Evolutionary conservation across 92 coral and sea anemone species (phyloP), one percentile per base, ranked within the genome.

Genomic region (Epizoanthus ramosus): DNA sequence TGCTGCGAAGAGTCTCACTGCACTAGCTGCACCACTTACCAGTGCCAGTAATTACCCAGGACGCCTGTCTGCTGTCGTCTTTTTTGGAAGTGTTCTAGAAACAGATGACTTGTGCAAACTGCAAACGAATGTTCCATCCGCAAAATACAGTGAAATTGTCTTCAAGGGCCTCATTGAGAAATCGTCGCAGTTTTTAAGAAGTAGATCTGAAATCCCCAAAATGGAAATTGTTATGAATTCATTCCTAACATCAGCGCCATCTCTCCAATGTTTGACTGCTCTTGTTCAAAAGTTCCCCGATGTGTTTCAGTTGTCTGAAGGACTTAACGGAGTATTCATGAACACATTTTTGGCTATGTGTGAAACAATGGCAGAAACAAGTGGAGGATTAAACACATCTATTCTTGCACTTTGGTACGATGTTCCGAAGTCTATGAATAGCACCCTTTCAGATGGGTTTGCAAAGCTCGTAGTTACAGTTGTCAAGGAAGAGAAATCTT

Each of bases 241-340:
- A 18, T 17, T 15, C 31, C 8, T 70, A 24, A 37, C 53, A 35
- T 23, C 31, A 5, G 74, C 71, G 13, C 45, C 71, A 3, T n/a
- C 69, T 17, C 41, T 64, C 2, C 69, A 25, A 6, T 64, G 69
- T 39, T 23, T 64, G 69, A 64, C 25, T 24, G 8, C 15, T 5
- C 8, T 65, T 65, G 19, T 65, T 65, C 8, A 65, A 31, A 19
- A 65, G 71, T 65, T 65, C 70, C 70, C 70, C 28, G 10, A 25
- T 7, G 70, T 24, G 41, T 65, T 65, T 39, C 5, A 39, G 19
- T 39, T 12, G 18, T 65, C 70, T 18, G n/a, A 65, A 4, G 70
- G 70, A 22, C 17, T 65, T 33, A 28, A 28, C 14, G 70, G 43
- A 65, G 10, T 39, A 7, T 65, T 65, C 70, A 28, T 65, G 19